Conservation (phyloP, 2,113 vertebrate genomes). For the Lynx canadensis region DNA sequence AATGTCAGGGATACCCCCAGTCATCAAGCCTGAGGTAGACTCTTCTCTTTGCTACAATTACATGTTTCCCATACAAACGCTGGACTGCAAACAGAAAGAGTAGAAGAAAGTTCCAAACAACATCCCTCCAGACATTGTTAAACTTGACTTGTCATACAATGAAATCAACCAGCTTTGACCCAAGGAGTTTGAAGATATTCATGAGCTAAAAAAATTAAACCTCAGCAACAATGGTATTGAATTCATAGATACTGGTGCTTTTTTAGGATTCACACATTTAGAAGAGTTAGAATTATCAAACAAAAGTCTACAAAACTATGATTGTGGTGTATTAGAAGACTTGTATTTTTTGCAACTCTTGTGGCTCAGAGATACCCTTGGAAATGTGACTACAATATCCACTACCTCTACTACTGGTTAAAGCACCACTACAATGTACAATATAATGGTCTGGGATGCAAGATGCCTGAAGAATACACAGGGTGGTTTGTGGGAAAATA, state of each 20-base stretch:
- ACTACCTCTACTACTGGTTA: constrained; percentile 98
- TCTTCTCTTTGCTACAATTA: constrained; percentile 92
- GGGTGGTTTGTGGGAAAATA: constrained; percentile 96
- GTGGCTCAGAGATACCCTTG: constrained; percentile 92
- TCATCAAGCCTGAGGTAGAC: constrained; percentile 85
- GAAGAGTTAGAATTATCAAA: constrained; percentile 96
- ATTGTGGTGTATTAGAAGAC: constrained; percentile 96
- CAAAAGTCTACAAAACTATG: constrained; percentile 94
- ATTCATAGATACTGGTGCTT: constrained; percentile 94
- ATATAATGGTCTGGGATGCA: constrained; percentile 92
- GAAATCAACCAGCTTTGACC: constrained; percentile 92
- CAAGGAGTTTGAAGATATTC: constrained; percentile 92
- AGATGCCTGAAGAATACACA: constrained; percentile 92
- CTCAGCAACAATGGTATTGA: constrained; percentile 93
- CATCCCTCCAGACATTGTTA: constrained; percentile 93
- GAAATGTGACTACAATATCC: constrained; percentile 98
- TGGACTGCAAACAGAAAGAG: constrained; percentile 94
- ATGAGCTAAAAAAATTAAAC: constrained; percentile 94
- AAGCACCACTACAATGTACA: constrained; percentile 94
- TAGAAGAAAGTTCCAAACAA: constrained; percentile 90
- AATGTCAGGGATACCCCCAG: constrained; percentile 68
- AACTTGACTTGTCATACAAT: constrained; percentile 95
- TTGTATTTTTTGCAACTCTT: constrained; percentile 95
- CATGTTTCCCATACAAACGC: constrained; percentile 89
- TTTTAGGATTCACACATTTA: constrained; percentile 92